These are phyloP conservation scores for Peromyscus nudipes DNA, from an alignment of 2,797 vertebrate species.

Conservation along the genomic window DNA sequence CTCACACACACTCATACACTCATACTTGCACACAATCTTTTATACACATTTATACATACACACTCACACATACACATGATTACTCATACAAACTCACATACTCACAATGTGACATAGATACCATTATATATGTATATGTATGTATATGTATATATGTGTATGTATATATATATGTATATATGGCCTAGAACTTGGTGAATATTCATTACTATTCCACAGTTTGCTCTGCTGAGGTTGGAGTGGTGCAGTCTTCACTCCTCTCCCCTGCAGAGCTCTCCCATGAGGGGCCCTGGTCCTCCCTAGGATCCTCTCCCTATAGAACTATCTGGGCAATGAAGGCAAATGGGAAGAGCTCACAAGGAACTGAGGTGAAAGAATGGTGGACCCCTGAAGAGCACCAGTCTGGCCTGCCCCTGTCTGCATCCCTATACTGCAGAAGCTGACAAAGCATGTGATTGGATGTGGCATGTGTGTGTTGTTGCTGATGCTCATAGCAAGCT, in stretches of 20 bases:
- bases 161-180: rapidly evolving
- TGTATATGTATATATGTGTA: background rate
- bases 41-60: background rate
- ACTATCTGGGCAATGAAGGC: background rate
- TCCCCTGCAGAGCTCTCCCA: background rate
- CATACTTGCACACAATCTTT: background rate
- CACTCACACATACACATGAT: too few species aligned
- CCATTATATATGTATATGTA: background rate
- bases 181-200: background rate
- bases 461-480: too few species aligned
- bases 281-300: background rate
- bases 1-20: background rate
- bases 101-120: background rate
- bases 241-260: background rate
- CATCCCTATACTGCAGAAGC: background rate
- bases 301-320: background rate
- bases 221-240: background rate
- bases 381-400: background rate
- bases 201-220: background rate
- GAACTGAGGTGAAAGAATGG: background rate
- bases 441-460: background rate
- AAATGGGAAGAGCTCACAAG: background rate
- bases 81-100: too few species aligned
- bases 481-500: background rate
- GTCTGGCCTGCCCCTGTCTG: background rate